These are phyloP conservation scores for Pogona vitticeps DNA, from an alignment of 2,113 vertebrate genomes.

Conservation along the genomic window DNA sequence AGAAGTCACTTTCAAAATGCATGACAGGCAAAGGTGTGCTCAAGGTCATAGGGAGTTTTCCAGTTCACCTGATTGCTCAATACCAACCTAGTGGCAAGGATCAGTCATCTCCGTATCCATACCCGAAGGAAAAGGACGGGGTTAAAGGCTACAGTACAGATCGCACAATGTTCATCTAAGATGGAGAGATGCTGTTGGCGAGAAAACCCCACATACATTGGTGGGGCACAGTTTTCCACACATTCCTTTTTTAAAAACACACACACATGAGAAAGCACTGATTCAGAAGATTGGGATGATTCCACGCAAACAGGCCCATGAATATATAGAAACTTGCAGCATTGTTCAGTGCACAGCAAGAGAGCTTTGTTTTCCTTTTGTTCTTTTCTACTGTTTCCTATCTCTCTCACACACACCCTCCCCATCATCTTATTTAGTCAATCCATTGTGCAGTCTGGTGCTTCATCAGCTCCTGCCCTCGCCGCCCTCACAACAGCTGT, in stretches of 20 bases:
- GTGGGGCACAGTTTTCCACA: background rate
- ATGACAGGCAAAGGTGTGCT: background rate
- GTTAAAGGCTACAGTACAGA: background rate
- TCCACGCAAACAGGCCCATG: fast-evolving
- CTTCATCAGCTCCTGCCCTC: conserved; percentile 71
- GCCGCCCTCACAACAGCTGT: conserved; percentile 81
- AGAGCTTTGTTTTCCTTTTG: conserved; percentile 1
- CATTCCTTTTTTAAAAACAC: background rate
- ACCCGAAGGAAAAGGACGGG: background rate
- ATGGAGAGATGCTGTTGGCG: background rate
- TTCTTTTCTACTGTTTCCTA: conserved; percentile 13
- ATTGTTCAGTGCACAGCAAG: background rate
- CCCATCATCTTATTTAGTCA: background rate
- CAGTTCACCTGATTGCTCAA: background rate
- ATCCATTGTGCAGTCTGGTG: conserved; percentile 56
- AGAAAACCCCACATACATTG: background rate
- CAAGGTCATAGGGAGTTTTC: background rate
- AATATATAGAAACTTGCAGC: fast-evolving
- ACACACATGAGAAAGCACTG: too few relatives aligned
- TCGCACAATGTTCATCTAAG: background rate
- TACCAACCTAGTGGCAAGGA: background rate
- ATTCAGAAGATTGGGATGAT: background rate
- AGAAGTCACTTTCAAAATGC: background rate
- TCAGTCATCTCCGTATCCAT: background rate
- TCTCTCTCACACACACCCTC: background rate